Evolutionary conservation across 2,113 vertebrate species (phyloP).

Genomic region (Hippocampus abdominalis): DNA sequence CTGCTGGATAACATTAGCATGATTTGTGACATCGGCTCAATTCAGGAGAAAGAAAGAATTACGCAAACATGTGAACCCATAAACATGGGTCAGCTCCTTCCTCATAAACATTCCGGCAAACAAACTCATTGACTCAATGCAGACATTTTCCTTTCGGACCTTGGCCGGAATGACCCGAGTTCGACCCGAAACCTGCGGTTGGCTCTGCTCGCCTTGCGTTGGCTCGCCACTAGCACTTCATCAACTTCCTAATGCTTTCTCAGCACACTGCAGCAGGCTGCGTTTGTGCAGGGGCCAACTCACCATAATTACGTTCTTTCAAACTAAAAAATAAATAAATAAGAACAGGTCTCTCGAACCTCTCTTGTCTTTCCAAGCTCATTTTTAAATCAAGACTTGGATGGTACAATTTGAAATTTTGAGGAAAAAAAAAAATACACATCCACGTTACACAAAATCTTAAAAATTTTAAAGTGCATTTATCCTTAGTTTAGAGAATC

Average conservation of each 20-base stretch:
- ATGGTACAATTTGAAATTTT: background rate
- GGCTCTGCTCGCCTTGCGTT: constrained; percentile 56
- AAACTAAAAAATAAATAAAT: constrained; percentile 25
- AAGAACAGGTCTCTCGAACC: constrained; percentile 59
- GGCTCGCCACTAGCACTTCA: constrained; percentile 57
- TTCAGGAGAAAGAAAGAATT: constrained; percentile 45
- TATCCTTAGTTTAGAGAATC: background rate
- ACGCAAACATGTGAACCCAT: constrained; percentile 69
- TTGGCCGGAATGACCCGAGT: constrained; percentile 66
- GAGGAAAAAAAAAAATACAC: background rate
- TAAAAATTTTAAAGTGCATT: background rate
- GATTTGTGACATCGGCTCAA: constrained; percentile 32
- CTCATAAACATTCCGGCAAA: constrained; percentile 70
- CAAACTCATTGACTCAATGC: constrained; percentile 73
- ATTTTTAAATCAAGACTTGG: constrained; percentile 39
- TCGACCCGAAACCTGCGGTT: constrained; percentile 65
- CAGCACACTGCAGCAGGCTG: constrained; percentile 54
- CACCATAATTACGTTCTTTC: constrained; percentile 69
- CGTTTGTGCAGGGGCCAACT: constrained; percentile 66
- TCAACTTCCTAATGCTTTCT: constrained; percentile 57
- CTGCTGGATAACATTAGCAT: constrained; percentile 41
- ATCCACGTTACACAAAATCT: background rate
- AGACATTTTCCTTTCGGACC: constrained; percentile 55
- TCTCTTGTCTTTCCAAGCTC: constrained; percentile 40
- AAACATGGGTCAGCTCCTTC: constrained; percentile 69